Evolutionary conservation across 2,113 vertebrate species (phyloP).

Genomic region (Pogonocichla stellata): DNA sequence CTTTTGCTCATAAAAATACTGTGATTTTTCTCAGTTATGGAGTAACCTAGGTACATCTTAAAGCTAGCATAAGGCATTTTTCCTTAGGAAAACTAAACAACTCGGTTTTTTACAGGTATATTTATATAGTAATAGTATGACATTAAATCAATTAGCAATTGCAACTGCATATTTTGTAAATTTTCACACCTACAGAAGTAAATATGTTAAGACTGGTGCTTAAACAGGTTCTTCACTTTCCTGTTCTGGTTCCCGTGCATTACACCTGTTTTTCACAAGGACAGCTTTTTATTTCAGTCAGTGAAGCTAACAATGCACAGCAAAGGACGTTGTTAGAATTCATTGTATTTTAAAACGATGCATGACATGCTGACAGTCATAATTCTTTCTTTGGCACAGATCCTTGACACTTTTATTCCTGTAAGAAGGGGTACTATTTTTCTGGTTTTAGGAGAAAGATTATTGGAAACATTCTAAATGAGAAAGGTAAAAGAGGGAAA

Average conservation of each 20-base stretch:
- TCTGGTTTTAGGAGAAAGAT: neutral
- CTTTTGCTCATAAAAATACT: neutral
- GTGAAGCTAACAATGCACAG: neutral
- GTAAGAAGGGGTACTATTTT: neutral
- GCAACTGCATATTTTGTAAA: neutral
- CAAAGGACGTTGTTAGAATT: neutral
- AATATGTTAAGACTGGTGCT: neutral
- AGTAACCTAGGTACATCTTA: neutral
- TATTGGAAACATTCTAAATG: neutral
- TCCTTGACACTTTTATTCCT: neutral
- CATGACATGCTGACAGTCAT: neutral
- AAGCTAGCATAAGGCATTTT: neutral
- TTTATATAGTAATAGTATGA: neutral
- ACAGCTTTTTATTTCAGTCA: neutral
- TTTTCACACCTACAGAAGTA: neutral
- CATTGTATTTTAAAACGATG: neutral
- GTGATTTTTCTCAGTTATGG: neutral
- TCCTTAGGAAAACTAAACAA: neutral
- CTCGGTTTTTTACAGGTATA: neutral
- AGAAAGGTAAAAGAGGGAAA: neutral
- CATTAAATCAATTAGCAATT: neutral
- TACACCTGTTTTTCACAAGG: neutral
- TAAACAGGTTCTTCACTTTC: neutral
- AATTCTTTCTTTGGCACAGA: neutral
- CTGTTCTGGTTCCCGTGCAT: neutral